Conservation (phyloP, 1,140 invertebrate species). For the Macrotrachela quadricornifera region DNA sequence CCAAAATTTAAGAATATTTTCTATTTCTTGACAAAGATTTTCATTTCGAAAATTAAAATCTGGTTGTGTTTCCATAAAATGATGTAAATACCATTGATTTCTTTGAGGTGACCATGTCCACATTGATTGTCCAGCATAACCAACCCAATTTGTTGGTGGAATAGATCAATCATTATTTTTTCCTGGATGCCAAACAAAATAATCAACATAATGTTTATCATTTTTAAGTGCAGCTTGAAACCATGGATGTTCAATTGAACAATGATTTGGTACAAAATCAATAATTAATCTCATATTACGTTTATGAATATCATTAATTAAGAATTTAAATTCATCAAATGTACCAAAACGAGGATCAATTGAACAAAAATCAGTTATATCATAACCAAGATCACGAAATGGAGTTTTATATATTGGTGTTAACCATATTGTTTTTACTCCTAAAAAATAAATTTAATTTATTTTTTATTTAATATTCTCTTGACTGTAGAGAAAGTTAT, state of each 20-base stretch:
- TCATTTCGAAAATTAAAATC: slow-evolving; percentile 50
- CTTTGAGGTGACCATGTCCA: slow-evolving; percentile 41
- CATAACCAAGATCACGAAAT: slow-evolving; percentile 45
- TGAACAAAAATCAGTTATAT: slow-evolving; percentile 44
- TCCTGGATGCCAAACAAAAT: slow-evolving; percentile 44
- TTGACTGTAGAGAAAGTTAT: too few relatives aligned
- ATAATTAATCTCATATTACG: slow-evolving; percentile 47
- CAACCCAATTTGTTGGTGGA: slow-evolving; percentile 58
- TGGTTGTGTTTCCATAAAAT: slow-evolving; percentile 45
- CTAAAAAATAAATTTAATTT: too few relatives aligned
- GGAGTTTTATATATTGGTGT: slow-evolving; percentile 47
- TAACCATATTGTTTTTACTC: slow-evolving; percentile 45
- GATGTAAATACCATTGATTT: slow-evolving; percentile 50
- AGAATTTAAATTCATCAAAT: slow-evolving; percentile 44
- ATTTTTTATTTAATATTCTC: too few relatives aligned
- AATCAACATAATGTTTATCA: slow-evolving; percentile 43
- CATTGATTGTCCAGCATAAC: slow-evolving; percentile 42
- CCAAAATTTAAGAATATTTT: slow-evolving; percentile 21
- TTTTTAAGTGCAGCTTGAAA: slow-evolving; percentile 42
- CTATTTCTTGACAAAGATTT: slow-evolving; percentile 40
- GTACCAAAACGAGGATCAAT: slow-evolving; percentile 50
- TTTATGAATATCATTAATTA: slow-evolving; percentile 31
- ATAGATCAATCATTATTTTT: slow-evolving; percentile 17
- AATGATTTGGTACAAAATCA: slow-evolving; percentile 66
- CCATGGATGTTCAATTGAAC: slow-evolving; percentile 53